Evolutionary conservation across 2,888 invertebrate genomes (phyloP).

Genomic region (Watsonalla binaria): DNA sequence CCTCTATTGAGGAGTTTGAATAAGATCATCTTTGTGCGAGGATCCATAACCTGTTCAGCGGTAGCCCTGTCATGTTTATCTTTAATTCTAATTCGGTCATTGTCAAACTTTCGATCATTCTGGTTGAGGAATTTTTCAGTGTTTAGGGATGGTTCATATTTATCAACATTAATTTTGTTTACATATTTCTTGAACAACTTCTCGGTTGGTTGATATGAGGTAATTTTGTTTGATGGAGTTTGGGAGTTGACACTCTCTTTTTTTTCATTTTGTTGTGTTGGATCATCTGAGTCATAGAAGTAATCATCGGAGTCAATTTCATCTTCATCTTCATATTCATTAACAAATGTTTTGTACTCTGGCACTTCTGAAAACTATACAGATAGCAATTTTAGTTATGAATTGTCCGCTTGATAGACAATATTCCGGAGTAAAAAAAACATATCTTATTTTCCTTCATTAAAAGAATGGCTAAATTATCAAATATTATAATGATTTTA

Average conservation of each 20-base stretch:
- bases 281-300: constrained; percentile 63
- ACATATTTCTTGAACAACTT: constrained; percentile 88
- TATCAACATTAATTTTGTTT: constrained; percentile 90
- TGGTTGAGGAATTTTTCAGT: constrained; percentile 85
- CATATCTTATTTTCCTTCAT: too few relatives aligned
- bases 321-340: constrained; percentile 42
- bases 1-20: constrained; percentile 94
- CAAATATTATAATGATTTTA: too few relatives aligned
- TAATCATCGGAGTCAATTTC: constrained; percentile 63
- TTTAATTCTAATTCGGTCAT: constrained; percentile 85
- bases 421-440: too few relatives aligned
- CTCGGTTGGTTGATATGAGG: constrained; percentile 87
- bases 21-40: constrained; percentile 95
- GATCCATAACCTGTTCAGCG: constrained; percentile 98
- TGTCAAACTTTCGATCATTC: constrained; percentile 83
- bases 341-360: constrained; percentile 40
- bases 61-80: constrained; percentile 98
- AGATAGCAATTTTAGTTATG: background rate
- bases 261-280: constrained; percentile 30
- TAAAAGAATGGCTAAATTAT: too few relatives aligned
- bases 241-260: constrained; percentile 70
- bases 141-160: constrained; percentile 85
- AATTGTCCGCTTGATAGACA: too few relatives aligned
- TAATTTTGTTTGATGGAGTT: constrained; percentile 78
- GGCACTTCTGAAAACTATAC: constrained; percentile 60